Conservation (phyloP, 1,140 invertebrate species). For the Latrodectus geometricus region DNA sequence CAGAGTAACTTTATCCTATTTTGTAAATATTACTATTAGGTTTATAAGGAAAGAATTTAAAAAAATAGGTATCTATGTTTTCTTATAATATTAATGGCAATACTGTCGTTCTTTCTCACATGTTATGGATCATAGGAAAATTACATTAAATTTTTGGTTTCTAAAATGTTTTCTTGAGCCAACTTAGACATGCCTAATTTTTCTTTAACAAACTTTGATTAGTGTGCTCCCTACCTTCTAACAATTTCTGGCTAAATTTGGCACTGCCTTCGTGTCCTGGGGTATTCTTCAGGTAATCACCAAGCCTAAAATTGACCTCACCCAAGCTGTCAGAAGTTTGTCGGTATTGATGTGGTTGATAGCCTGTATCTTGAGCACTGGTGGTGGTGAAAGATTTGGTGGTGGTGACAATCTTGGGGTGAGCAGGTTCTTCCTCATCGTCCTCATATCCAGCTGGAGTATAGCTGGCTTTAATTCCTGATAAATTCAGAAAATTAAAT, state of each 20-base stretch:
- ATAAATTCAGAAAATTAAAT: too few relatives aligned
- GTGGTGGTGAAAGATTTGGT: slow-evolving; percentile 52
- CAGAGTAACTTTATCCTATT: too few relatives aligned
- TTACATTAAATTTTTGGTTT: too few relatives aligned
- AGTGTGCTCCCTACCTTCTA: slow-evolving; percentile 26
- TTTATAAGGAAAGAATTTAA: too few relatives aligned
- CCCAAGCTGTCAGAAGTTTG: slow-evolving; percentile 34
- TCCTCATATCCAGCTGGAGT: slow-evolving; percentile 27
- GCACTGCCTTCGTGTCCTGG: slow-evolving; percentile 38
- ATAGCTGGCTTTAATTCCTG: slow-evolving; percentile 34
- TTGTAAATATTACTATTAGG: too few relatives aligned
- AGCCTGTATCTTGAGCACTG: slow-evolving; percentile 34
- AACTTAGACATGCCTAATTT: too few relatives aligned
- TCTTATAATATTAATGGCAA: too few relatives aligned
- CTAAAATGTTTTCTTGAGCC: too few relatives aligned
- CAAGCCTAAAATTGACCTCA: slow-evolving; percentile 42
- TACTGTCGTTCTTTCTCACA: too few relatives aligned
- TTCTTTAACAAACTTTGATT: too few relatives aligned
- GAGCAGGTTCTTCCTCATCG: slow-evolving; percentile 9
- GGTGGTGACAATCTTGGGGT: slow-evolving; percentile 41
- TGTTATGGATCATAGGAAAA: too few relatives aligned
- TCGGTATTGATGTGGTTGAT: slow-evolving; percentile 10
- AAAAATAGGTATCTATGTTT: too few relatives aligned
- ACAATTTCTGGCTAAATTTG: slow-evolving; percentile 40
- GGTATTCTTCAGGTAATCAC: slow-evolving; percentile 46